A percentile compares a stretch with the other conserved stretches of the same genome.
These are phyloP conservation scores for Jaculus jaculus DNA, from an alignment of 2,113 vertebrate species.

Conservation along the genomic window DNA sequence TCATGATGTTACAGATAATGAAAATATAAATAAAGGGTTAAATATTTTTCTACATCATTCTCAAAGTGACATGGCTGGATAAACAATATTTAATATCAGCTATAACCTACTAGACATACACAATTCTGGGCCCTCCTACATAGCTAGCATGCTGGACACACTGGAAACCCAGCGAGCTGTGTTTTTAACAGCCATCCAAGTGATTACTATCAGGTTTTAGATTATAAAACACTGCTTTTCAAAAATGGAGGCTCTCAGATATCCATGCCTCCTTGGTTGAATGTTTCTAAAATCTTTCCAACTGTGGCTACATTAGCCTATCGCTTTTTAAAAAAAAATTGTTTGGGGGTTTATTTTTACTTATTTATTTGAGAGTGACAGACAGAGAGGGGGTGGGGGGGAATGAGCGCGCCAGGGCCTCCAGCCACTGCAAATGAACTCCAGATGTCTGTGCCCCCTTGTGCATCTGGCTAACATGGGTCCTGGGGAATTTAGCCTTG, in stretches of 20 bases:
- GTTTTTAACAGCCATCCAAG: neutral
- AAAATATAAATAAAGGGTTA: neutral
- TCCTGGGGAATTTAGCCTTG: no score
- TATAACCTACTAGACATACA: conserved; percentile 27
- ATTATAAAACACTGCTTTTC: conserved; percentile 16
- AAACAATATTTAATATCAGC: neutral
- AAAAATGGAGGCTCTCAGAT: neutral
- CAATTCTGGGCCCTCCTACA: neutral
- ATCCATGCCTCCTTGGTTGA: neutral
- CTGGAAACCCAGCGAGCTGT: neutral
- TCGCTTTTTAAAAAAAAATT: no score
- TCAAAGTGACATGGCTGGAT: neutral
- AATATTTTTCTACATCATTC: conserved; percentile 48
- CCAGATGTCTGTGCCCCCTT: no score
- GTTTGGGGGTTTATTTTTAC: no score
- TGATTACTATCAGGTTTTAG: conserved; percentile 10
- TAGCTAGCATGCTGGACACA: neutral
- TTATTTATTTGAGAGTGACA: no score
- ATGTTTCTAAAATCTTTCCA: conserved; percentile 21
- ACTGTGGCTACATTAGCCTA: neutral
- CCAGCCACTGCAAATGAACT: no score
- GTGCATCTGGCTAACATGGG: no score
- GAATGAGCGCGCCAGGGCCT: no score
- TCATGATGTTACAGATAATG: neutral
- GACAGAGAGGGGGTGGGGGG: no score